Base-by-base conservation (phyloP, 2,113 vertebrate species). In the Nothoprocta pentlandii region DNA sequence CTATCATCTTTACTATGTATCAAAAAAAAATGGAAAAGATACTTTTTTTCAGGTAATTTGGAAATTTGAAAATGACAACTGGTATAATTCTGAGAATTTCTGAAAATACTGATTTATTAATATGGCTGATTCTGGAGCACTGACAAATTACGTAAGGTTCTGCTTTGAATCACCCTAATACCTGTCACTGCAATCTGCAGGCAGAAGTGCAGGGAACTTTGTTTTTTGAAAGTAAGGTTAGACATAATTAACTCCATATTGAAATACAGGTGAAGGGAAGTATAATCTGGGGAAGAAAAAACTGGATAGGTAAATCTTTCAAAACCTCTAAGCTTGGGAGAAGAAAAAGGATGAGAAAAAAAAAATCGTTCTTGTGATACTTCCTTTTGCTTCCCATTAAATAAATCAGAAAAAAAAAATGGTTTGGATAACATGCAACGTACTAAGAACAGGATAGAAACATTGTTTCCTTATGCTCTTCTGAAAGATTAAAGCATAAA, bases 221-320 rank as follows among this genome's bases (percentile, higher is more conserved):
- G 63, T 66, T 69, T 49, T 63, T 95, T 90, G 36, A 67, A 91
- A 71, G 63, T 88, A 92, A 83, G 54, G 70, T 42, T 49, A 59
- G 17, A 77, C 80, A 59, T 80, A 93, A 94, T 92, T 78, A 80
- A 92, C 62, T 92, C 28, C 44, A 62, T 49, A 47, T 17, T 36
- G 74, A 92, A 76, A 28, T 47, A 79, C 16, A 68, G 19, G 30
- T 86, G 17, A 84, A 59, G 9, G 58, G 46, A 92, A 89, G 8
- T 54, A 75, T 51, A 87, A 89, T 75, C 13, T 12, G 73, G 32
- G 3, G 54, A 80, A 75, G 20, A 77, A 85, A 89, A 87, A 3
- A 44, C 5, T 34, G 62, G 30, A 46, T 0, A 0, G 66, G 32
- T 90, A 90, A 77, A 42, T 36, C 28, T 93, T 95, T 77, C 44